Evolutionary conservation across 2,888 invertebrate species (phyloP), one percentile per base, ranked within the genome.

Genomic region (Drosophila mercatorum): DNA sequence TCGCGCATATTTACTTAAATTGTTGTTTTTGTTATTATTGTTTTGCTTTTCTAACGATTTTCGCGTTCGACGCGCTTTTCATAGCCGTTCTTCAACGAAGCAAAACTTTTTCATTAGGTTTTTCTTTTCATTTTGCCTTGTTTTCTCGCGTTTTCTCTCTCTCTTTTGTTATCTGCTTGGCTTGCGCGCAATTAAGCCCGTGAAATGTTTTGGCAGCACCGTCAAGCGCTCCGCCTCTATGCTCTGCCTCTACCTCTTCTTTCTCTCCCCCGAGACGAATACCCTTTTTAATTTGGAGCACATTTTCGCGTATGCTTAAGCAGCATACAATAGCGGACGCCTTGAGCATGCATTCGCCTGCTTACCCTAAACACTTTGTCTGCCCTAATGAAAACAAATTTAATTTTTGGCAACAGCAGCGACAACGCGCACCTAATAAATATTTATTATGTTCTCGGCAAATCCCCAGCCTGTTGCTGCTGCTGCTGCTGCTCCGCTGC

Each of bases 161-260:
- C n/a, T 34, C 62, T 78, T 79, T 64, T 78, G 79, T 80, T 81
- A 81, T 84, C 81, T 84, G 86, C 80, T 75, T 81, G 78, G 83
- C 78, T 83, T 83, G 89, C 72, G 83, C 87, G 65, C 89, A 88
- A 88, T 89, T 88, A 89, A 89, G 83, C 69, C 74, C 61, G 72
- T 70, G 73, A 86, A 88, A 85, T 81, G 80, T 83, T 82, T 77
- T 75, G 76, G 68, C 67, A 71, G 47, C 65, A 51, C 31, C 74
- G 52, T 53, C 64, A 56, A 36, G 67, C 49, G 34, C 22, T 51
- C 41, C 11, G 26, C 53, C 28, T 44, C 34, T 5, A 14, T 44
- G 11, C 11, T 5, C 34, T 34, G 7, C 17, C 17, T 17, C 17
- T 17, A 17, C 3, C 22, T 28, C 28, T 28, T 28, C 44, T 44